Conservation (phyloP, 1,140 invertebrate genomes). For the Oncopodura yosiiana region DNA sequence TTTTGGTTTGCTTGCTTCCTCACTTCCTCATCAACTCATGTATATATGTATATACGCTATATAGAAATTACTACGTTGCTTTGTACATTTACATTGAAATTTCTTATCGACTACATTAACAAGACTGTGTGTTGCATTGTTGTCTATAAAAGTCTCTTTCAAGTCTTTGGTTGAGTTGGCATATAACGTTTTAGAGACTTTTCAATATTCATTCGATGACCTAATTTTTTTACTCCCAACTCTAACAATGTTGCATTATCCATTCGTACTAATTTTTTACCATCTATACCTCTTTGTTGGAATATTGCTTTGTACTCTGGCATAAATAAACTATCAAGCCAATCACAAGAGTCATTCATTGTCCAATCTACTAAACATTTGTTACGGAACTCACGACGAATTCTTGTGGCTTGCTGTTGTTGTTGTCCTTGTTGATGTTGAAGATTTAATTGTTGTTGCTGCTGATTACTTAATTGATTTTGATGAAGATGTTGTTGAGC, state of each 20-base stretch:
- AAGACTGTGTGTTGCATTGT: too few relatives aligned
- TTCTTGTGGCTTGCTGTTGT: conserved; percentile 39
- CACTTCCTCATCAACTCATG: too few relatives aligned
- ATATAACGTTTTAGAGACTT: conserved; percentile 39
- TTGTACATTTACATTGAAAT: too few relatives aligned
- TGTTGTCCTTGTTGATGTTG: conserved; percentile 36
- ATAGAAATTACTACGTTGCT: too few relatives aligned
- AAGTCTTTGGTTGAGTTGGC: conserved; percentile 31
- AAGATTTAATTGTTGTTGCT: conserved; percentile 26
- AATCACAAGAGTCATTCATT: conserved; percentile 45
- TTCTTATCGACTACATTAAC: too few relatives aligned
- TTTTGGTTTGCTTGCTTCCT: too few relatives aligned
- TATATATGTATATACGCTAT: too few relatives aligned
- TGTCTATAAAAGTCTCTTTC: too few relatives aligned
- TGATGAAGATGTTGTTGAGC: conserved; percentile 40
- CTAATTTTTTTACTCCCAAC: conserved; percentile 47
- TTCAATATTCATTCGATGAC: conserved; percentile 49
- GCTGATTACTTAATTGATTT: conserved; percentile 20
- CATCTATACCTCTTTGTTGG: conserved; percentile 42
- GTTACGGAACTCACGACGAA: conserved; percentile 34
- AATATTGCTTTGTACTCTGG: conserved; percentile 46
- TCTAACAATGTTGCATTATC: conserved; percentile 46
- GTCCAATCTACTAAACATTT: conserved; percentile 45
- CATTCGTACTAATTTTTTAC: conserved; percentile 43
- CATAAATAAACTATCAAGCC: conserved; percentile 45